Conservation (phyloP, 2,113 vertebrate genomes). For the Corapipo altera region DNA sequence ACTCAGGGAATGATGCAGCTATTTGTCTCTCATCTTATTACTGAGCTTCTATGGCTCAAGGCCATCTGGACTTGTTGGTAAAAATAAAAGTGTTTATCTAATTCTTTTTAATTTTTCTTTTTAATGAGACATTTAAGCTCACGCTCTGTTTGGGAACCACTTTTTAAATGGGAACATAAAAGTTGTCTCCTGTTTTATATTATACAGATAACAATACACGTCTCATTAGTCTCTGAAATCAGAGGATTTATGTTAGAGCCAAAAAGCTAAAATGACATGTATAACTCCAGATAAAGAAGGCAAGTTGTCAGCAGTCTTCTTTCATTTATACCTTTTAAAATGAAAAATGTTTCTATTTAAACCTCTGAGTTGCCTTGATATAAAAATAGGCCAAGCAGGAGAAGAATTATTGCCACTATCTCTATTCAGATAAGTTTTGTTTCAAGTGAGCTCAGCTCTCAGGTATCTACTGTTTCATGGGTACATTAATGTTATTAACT, state of each 20-base stretch:
- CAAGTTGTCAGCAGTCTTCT: neutral
- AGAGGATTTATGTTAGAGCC: neutral
- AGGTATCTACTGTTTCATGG: neutral
- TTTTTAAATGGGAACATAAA: neutral
- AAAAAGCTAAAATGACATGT: neutral
- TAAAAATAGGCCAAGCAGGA: neutral
- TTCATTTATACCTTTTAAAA: neutral
- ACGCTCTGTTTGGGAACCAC: neutral
- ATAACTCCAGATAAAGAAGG: neutral
- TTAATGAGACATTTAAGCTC: neutral
- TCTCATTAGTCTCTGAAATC: neutral
- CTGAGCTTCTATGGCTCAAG: neutral
- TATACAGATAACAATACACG: neutral
- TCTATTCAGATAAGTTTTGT: neutral
- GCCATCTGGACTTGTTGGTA: neutral
- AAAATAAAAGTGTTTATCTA: neutral
- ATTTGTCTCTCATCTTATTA: neutral
- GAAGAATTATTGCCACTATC: neutral
- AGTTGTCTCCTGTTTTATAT: neutral
- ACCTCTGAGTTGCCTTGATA: neutral
- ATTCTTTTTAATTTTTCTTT: neutral
- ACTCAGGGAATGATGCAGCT: neutral
- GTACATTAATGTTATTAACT: neutral
- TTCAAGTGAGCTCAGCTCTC: neutral
- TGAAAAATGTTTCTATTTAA: slow-evolving; percentile 2